Evolutionary conservation across 2,797 vertebrate genomes (phyloP).

Genomic region (Distichodus sexfasciatus): DNA sequence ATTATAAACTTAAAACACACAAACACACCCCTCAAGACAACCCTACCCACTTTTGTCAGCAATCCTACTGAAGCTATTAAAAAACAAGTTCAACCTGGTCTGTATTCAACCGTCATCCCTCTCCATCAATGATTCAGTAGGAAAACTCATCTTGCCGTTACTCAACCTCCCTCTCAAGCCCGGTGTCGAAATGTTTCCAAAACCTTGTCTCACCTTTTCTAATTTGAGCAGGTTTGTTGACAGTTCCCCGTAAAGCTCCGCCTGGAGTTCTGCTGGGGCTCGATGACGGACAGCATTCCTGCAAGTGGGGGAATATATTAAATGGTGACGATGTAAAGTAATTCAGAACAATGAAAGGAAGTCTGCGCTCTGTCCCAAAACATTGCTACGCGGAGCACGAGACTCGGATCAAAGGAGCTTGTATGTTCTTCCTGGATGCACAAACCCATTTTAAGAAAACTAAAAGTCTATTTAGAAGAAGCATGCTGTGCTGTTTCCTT

Average conservation of each 20-base stretch:
- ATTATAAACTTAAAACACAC: too few relatives aligned
- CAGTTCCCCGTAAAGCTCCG: slow-evolving; percentile 84
- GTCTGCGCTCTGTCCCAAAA: neutral
- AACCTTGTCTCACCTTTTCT: slow-evolving; percentile 81
- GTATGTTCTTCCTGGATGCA: neutral
- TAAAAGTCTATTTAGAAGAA: slow-evolving; percentile 15
- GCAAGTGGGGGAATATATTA: slow-evolving; percentile 26
- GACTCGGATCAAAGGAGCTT: neutral
- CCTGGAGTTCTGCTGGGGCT: slow-evolving; percentile 69
- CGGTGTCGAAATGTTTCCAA: neutral
- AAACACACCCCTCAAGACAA: too few relatives aligned
- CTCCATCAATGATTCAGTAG: slow-evolving; percentile 13
- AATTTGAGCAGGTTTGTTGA: slow-evolving; percentile 86
- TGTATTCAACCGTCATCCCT: neutral
- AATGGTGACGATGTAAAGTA: neutral
- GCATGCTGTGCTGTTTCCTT: slow-evolving; percentile 24
- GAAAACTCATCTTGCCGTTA: neutral
- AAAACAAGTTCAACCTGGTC: slow-evolving; percentile 1
- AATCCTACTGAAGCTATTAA: neutral
- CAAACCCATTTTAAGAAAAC: slow-evolving; percentile 5
- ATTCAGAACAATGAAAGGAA: slow-evolving; percentile 32
- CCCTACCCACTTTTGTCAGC: neutral
- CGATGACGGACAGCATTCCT: slow-evolving; percentile 59
- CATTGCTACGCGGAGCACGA: neutral
- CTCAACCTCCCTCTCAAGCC: neutral